Conservation (phyloP, 2,113 vertebrate species). For the Caretta caretta region DNA sequence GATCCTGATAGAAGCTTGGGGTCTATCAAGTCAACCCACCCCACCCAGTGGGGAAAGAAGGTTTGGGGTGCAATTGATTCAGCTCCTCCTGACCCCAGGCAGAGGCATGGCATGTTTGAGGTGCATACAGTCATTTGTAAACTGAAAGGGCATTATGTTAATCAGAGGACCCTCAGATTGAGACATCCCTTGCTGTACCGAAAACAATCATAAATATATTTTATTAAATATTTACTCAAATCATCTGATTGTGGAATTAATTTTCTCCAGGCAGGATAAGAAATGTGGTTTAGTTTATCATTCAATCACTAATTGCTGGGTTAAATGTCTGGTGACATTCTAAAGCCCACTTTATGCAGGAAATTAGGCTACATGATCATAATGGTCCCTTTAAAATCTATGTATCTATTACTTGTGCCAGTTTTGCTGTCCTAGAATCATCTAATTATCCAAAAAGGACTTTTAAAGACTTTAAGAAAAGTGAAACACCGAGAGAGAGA, state of each 20-base stretch:
- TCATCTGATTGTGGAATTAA: neutral
- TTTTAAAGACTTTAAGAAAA: constrained; percentile 64
- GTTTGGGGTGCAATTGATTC: neutral
- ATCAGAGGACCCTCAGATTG: neutral
- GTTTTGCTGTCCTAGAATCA: constrained; percentile 65
- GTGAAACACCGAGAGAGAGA: constrained; percentile 46
- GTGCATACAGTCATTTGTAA: neutral
- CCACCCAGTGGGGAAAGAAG: neutral
- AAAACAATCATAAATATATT: neutral
- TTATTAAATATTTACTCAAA: neutral
- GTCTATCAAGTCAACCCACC: neutral
- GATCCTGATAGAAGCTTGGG: neutral
- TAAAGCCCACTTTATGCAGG: neutral
- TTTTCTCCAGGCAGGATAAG: neutral
- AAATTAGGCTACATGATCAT: neutral
- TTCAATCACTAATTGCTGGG: neutral
- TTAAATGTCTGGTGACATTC: neutral
- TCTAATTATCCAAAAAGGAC: constrained; percentile 70
- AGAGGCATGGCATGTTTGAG: neutral
- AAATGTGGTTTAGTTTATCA: neutral
- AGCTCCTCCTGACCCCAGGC: neutral
- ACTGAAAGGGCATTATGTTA: neutral
- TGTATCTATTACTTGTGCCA: constrained; percentile 66
- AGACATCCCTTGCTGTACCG: neutral
- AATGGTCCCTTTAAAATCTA: constrained; percentile 13